Base-by-base conservation (phyloP, 2,113 vertebrate species). In the Zosterops pallidus region DNA sequence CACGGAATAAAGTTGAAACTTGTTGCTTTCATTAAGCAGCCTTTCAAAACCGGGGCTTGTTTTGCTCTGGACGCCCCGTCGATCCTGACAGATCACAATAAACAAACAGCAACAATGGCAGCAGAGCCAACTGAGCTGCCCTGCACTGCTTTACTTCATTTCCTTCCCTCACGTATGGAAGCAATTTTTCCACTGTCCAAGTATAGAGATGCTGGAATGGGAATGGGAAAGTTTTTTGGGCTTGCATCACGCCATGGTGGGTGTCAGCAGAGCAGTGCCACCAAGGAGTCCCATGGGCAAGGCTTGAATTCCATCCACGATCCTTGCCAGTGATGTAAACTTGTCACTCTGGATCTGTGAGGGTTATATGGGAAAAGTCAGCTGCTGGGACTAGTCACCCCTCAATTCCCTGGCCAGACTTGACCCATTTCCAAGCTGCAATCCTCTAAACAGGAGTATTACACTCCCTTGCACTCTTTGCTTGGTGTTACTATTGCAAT, bases 1-100 rank as follows among this genome's bases (percentile, higher is more conserved):
- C 62, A 57, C 82, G 80, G 93, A 95, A 94, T 75, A 62, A 67
- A 70, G 81, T 72, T 91, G 92, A 90, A 97, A 94, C 86, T 90
- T 83, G 62, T 93, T 97, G 79, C 70, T 79, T 83, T 94, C 71
- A 42, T 95, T 93, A 53, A 92, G 89, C 22, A 87, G 18, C 63
- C 86, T 85, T 75, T 86, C 76, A 82, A 95, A 97, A 85, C 64
- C 14, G 29, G 63, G 15, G 33, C 91, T 94, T 91, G 50, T 90
- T 97, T 92, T 92, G 52, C 56, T 83, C 87, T 86, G 77, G 94
- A 80, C 46, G 53, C 53, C 44, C 37, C 33, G 1, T 87, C 80
- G 69, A 17, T 53, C 93, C 82, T 89, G 87, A 94, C n/a, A 67
- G 94, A 79, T 0, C 4, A 59, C 68, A 67, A 81, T 52, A 77